These are phyloP conservation scores for Pluvianellus socialis DNA, from an alignment of 2,113 vertebrate species.

Conservation along the genomic window DNA sequence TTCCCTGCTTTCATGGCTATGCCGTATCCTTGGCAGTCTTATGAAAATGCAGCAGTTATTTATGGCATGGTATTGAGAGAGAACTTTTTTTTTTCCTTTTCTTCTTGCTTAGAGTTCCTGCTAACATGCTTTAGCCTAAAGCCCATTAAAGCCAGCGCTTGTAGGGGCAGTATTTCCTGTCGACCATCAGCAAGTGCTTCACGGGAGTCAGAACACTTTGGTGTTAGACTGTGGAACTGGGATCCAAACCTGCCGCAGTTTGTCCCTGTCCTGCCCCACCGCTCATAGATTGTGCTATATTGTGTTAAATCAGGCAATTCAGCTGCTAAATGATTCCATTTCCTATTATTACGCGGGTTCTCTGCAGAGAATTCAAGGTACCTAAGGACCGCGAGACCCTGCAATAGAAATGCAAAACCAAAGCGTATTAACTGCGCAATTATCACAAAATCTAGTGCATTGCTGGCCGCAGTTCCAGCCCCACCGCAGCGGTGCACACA, in stretches of 20 bases:
- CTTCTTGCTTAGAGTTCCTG: not conserved
- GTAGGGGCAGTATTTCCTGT: not conserved
- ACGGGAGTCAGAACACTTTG: not conserved
- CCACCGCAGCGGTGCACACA: not conserved
- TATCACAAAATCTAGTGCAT: not conserved
- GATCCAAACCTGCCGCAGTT: not conserved
- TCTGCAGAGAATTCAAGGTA: not conserved
- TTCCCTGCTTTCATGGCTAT: not conserved
- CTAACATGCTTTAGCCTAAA: not conserved
- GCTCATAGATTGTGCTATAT: not conserved
- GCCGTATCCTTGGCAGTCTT: not conserved
- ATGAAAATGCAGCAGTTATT: not conserved
- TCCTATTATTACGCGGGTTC: not conserved
- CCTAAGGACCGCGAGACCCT: too few relatives aligned
- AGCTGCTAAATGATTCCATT: not conserved
- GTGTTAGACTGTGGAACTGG: not conserved
- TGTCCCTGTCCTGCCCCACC: not conserved
- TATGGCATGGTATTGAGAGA: not conserved
- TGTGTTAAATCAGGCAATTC: not conserved
- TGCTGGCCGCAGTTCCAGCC: not conserved
- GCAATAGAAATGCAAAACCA: not conserved
- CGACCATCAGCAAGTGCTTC: not conserved
- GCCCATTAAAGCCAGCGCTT: not conserved
- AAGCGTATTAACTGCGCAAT: not conserved
- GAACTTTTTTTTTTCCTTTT: accelerated